Evolutionary conservation across 2,888 invertebrate species (phyloP).

Genomic region (Heliothis peltigera): DNA sequence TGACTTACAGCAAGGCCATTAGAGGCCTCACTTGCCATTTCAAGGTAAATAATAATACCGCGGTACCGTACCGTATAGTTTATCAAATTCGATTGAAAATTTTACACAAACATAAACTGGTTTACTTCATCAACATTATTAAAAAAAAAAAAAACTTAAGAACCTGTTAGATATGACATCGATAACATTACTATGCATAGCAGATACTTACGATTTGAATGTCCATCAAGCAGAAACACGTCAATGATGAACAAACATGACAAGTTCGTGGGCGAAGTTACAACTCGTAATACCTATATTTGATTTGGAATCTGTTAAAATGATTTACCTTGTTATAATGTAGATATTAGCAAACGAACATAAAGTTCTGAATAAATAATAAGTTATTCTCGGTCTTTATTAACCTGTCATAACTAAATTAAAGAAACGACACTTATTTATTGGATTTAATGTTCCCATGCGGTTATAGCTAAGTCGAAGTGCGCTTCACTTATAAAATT

Average conservation of each 20-base stretch:
- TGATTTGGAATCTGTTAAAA: constrained; percentile 24
- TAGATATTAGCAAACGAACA: constrained; percentile 2
- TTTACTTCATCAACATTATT: constrained; percentile 45
- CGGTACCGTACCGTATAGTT: constrained; percentile 39
- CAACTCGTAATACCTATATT: constrained; percentile 31
- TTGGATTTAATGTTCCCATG: not conserved
- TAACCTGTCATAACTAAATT: constrained; percentile 1
- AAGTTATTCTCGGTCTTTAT: constrained; percentile 4
- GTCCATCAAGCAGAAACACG: constrained; percentile 44
- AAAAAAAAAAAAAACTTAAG: constrained; percentile 27
- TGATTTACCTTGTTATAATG: constrained; percentile 31
- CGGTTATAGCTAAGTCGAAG: not conserved
- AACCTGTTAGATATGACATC: constrained; percentile 35
- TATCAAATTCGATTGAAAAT: constrained; percentile 26
- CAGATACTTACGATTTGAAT: constrained; percentile 31
- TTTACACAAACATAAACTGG: constrained; percentile 32
- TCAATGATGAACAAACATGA: constrained; percentile 46
- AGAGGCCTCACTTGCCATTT: constrained; percentile 29
- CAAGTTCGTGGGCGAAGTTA: constrained; percentile 34
- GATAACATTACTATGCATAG: constrained; percentile 9
- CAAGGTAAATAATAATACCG: constrained; percentile 33
- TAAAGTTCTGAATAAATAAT: constrained; percentile 1
- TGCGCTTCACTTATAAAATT: not conserved
- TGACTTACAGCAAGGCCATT: constrained; percentile 46
- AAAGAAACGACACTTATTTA: constrained; percentile 3